Percentiles rank a stretch among this genome's conserved stretches.
Conservation (phyloP, 2,888 invertebrate species). For the Carcina quercana region DNA sequence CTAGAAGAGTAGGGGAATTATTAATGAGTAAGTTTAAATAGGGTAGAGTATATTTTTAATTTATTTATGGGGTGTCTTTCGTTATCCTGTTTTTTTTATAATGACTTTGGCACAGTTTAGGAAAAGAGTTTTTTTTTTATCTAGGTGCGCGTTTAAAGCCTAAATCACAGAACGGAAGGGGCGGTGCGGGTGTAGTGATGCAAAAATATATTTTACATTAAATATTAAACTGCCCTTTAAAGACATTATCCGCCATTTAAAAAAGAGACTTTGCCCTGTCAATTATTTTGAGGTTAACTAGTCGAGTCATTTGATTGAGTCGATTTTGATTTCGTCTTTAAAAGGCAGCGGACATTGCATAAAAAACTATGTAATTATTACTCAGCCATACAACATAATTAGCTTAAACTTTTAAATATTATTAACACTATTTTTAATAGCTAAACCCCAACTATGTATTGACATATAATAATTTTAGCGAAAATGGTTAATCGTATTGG, state of each 20-base stretch:
- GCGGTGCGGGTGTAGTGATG: slow-evolving; percentile 58
- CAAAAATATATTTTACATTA: slow-evolving; percentile 57
- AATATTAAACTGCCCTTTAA: slow-evolving; percentile 20
- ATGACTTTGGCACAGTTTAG: slow-evolving; percentile 63
- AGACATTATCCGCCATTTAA: no score
- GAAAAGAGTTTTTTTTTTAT: slow-evolving; percentile 36
- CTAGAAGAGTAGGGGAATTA: slow-evolving; percentile 17
- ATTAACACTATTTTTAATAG: slow-evolving; percentile 18
- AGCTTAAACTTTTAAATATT: no score
- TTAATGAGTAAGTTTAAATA: slow-evolving; percentile 4
- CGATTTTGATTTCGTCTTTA: not conserved
- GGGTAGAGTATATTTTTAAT: slow-evolving; percentile 16
- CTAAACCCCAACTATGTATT: slow-evolving; percentile 36
- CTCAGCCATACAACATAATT: slow-evolving; percentile 28
- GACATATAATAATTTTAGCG: slow-evolving; percentile 53
- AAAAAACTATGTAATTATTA: slow-evolving; percentile 37
- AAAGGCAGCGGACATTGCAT: slow-evolving; percentile 28
- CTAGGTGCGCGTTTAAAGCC: slow-evolving; percentile 51
- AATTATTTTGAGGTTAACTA: not conserved
- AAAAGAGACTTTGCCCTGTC: no score
- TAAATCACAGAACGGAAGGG: slow-evolving; percentile 69
- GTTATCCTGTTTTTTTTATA: slow-evolving; percentile 24
- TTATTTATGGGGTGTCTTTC: slow-evolving; percentile 36
- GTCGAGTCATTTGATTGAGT: not conserved
- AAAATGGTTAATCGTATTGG: slow-evolving; percentile 43